Evolutionary conservation across 2,797 vertebrate genomes (phyloP).

Genomic region (Anguilla marmorata): DNA sequence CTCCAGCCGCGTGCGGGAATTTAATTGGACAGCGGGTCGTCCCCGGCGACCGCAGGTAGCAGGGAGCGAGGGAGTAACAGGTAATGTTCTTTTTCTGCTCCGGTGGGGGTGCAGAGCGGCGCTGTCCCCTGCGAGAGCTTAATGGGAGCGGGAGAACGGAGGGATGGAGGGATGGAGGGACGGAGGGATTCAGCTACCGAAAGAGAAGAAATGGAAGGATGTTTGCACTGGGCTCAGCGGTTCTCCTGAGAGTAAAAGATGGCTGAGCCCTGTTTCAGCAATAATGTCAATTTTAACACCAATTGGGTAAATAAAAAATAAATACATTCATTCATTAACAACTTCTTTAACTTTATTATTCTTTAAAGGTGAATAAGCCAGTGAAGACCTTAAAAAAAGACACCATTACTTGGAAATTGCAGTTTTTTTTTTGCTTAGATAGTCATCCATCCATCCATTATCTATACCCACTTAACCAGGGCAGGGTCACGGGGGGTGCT

Average conservation of each 20-base stretch:
- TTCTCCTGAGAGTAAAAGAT: neutral
- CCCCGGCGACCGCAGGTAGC: constrained; percentile 9
- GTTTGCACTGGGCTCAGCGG: neutral
- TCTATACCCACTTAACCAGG: no score
- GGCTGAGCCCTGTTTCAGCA: neutral
- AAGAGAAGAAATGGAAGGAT: constrained; percentile 10
- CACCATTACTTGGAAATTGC: neutral
- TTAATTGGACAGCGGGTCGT: constrained; percentile 32
- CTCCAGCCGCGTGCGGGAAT: no score
- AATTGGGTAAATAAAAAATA: neutral
- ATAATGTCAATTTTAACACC: neutral
- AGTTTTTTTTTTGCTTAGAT: no score
- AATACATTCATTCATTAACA: neutral
- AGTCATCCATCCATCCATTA: no score
- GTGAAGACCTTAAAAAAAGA: neutral
- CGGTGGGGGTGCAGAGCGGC: neutral
- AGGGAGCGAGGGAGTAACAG: constrained; percentile 19
- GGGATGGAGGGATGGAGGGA: neutral
- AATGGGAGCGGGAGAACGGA: constrained; percentile 10
- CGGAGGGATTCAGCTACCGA: neutral
- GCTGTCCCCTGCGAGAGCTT: constrained; percentile 14
- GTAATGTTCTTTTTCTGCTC: constrained; percentile 18
- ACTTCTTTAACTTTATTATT: neutral
- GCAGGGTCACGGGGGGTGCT: no score
- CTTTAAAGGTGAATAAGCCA: neutral